Base-by-base conservation (phyloP, 2,888 invertebrate species). In the Drosophila paramelanica region DNA sequence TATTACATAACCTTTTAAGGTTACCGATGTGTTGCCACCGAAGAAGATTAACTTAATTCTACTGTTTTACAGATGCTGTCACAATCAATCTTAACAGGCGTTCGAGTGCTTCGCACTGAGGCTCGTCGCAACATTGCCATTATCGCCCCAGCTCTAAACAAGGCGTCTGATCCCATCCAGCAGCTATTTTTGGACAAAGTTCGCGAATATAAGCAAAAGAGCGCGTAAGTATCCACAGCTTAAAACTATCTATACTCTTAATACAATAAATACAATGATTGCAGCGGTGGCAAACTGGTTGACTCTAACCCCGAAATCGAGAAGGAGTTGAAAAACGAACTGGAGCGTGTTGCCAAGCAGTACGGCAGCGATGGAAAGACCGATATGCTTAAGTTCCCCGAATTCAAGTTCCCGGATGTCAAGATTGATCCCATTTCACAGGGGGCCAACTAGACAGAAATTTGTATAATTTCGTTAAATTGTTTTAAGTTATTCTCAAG, bases 181-280 rank as follows among this genome's bases (percentile, higher is more conserved):
- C 96, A 98, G 92, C 93, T 98, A 53, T 99, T 99, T 92, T 92
- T 98, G 41, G 97, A 98, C 80, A 98, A 98, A 95, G 94, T 98
- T 79, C 94, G 95, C 73, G 98, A 98, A 93, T 99, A 98, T 93
- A 96, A 95, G 91, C 93, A 95, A 84, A 97, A 98, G 92, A 96
- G 96, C 94, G 93, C 94, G 98, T 98, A 94, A 94, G 95, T 94
- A 14, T 11, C 2, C 3, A 23, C 23, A 23, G 23, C 23, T 23
- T 23, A 23, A 23, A 23, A 23, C 23, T 23, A 23, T 23, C 3
- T 23, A 23, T 4, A 23, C 4, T 23, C 0, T 23, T 4, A 4
- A 23, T 23, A 23, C 3, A 23, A 23, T 23, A 23, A 23, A 23
- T 23, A 23, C 23, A 23, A 23, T 23, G 23, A 23, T 23, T 93